Evolutionary conservation across 2,797 vertebrate genomes (phyloP).

Genomic region (Neosilurus hyrtlii): DNA sequence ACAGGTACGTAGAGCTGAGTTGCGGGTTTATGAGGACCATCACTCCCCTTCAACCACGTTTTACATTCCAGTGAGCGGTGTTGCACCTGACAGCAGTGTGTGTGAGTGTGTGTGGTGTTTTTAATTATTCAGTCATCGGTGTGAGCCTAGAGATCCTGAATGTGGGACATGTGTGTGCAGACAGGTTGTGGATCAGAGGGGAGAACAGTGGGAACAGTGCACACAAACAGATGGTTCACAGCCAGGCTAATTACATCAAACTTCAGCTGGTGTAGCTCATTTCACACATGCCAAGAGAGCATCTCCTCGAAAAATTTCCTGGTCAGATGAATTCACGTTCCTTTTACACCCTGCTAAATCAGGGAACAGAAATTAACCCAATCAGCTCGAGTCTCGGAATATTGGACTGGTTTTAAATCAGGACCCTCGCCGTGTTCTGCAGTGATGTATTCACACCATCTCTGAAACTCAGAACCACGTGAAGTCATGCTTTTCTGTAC

Average conservation of each 20-base stretch:
- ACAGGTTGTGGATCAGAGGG: constrained; percentile 12
- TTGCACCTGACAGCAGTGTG: not conserved
- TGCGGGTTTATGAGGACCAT: not conserved
- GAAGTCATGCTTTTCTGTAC: not conserved
- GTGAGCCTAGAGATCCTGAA: not conserved
- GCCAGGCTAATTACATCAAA: constrained; percentile 5
- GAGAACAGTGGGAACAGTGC: not conserved
- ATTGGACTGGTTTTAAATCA: not conserved
- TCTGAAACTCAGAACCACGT: not conserved
- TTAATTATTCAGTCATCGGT: not conserved
- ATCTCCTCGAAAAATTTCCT: not conserved
- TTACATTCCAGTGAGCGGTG: not conserved
- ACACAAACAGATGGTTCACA: constrained; percentile 28
- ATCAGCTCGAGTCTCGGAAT: not conserved
- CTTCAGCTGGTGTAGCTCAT: constrained; percentile 5
- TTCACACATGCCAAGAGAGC: constrained; percentile 23
- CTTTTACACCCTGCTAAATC: not conserved
- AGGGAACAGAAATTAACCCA: not conserved
- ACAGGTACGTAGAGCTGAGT: not conserved
- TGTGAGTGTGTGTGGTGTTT: not conserved
- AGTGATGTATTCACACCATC: not conserved
- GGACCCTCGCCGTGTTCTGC: not conserved
- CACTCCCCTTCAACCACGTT: not conserved
- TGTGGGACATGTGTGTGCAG: not conserved
- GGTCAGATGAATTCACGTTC: not conserved